Evolutionary conservation across 2,113 vertebrate species (phyloP), one percentile per base, ranked within the genome.

Genomic region (Bujurquina vittata): DNA sequence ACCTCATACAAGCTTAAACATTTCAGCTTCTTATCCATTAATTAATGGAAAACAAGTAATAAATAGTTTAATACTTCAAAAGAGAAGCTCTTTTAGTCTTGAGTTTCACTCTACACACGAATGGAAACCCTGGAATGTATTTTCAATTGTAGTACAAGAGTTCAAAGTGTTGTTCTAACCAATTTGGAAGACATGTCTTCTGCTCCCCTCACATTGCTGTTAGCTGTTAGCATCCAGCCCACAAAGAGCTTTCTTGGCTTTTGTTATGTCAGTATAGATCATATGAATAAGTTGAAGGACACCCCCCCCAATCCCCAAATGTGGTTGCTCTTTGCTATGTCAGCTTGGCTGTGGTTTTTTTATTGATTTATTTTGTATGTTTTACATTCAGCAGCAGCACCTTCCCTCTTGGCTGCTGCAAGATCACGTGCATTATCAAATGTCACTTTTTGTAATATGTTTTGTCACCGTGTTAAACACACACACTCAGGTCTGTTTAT

Each of bases 251-350:
- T 35, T 33, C 12, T 76, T 22, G 10, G 33, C 79, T 40, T 7
- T 7, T 60, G 77, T 83, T 75, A 14, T 46, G 17, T 87, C 85
- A 81, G 54, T 84, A 80, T 86, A 10, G 10, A 75, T 79, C 9
- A 5, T 6, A 54, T 77, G 84, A 84, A 43, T 57, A 77, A 79
- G 63, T 4, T 69, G 65, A 69, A 69, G 43, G 49, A 65, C 43
- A 7, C 14, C 22, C 46, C 37, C 62, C 37, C 43, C 37, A 15
- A 35, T n/a, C 62, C 3, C 12, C 37, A 26, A 26, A 5, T 60
- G 22, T 49, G 58, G 11, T 23, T 72, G 58, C 57, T 81, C 77
- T 87, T 83, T 31, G 1, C 79, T 80, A 23, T 72, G 55, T 90
- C 84, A 85, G 58, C 79, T 77, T 83, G 84, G 58, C 76, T 73